Evolutionary conservation across 2,888 invertebrate species (phyloP), one percentile per base, ranked within the genome.

Genomic region (Dysmachus trigonus): DNA sequence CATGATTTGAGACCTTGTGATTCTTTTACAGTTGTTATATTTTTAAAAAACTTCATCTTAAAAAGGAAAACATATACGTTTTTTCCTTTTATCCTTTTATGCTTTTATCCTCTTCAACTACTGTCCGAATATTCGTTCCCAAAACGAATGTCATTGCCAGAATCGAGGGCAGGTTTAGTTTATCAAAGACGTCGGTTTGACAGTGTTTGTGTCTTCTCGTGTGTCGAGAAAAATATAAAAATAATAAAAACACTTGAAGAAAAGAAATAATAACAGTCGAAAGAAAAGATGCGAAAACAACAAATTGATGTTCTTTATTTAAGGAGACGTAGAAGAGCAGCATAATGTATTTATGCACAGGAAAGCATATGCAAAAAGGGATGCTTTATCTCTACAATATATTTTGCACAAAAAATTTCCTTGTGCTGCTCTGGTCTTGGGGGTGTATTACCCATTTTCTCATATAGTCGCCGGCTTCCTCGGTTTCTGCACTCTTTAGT

Each of bases 381-480:
- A 38, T 83, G 83, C 22, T 83, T 83, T 83, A 83, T 83, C 38
- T 83, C 27, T 47, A 41, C 38, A 18, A 83, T 72, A 38, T 83
- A 15, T 53, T n/a, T 35, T 31, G 7, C 8, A 7, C 31, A 31
- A 13, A 33, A n/a, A 73, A 31, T 22, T 73, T 33, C 33, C 31
- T 31, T 81, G 5, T 22, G 41, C 62, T 83, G 27, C 27, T 41
- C 51, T 22, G 41, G 22, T 38, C 18, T 72, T n/a, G 35, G 72
- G 72, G 30, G 71, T 41, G 41, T 72, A 83, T 83, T 83, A 83
- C 83, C 72, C 83, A 83, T 72, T 83, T 83, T 83, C 83, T 83
- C 72, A 83, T 47, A 47, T 41, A 71, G 35, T 41, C 71, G 72
- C 51, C 22, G 13, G n/a, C n/a, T 83, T n/a, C 22, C 83, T 30